Percentiles rank a stretch among this genome's conserved stretches.
Conservation (phyloP, 2,113 vertebrate species). For the Lagopus leucura region DNA sequence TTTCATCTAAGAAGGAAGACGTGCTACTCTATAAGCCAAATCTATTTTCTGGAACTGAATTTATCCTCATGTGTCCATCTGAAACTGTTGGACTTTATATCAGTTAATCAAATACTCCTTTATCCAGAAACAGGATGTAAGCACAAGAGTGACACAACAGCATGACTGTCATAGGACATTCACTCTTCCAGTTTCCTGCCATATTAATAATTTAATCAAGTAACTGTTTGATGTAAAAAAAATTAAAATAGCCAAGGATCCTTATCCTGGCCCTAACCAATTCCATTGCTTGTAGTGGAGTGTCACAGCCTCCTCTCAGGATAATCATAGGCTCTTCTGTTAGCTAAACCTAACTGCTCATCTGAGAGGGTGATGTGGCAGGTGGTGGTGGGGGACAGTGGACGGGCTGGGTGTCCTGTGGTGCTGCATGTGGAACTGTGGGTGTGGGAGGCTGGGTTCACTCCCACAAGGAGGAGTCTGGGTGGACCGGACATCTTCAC, state of each 20-base stretch:
- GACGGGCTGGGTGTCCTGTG: too few relatives aligned
- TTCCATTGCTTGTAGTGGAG: neutral
- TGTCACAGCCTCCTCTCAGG: neutral
- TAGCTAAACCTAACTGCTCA: neutral
- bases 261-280: neutral
- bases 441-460: too few relatives aligned
- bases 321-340: neutral
- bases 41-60: neutral
- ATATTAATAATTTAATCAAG: neutral
- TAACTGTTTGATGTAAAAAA: neutral
- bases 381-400: too few relatives aligned
- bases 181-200: neutral
- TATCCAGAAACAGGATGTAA: neutral
- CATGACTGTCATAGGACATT: neutral
- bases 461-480: too few relatives aligned
- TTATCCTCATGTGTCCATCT: neutral
- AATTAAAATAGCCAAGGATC: neutral
- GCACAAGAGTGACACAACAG: neutral
- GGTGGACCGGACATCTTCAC: too few relatives aligned
- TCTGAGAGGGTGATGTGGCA: too few relatives aligned
- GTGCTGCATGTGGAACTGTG: too few relatives aligned
- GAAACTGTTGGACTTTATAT: neutral
- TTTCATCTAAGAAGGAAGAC: neutral
- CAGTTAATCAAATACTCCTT: neutral
- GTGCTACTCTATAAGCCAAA: neutral